Conservation (phyloP, 2,888 invertebrate species). For the Drosophila tripunctata region DNA sequence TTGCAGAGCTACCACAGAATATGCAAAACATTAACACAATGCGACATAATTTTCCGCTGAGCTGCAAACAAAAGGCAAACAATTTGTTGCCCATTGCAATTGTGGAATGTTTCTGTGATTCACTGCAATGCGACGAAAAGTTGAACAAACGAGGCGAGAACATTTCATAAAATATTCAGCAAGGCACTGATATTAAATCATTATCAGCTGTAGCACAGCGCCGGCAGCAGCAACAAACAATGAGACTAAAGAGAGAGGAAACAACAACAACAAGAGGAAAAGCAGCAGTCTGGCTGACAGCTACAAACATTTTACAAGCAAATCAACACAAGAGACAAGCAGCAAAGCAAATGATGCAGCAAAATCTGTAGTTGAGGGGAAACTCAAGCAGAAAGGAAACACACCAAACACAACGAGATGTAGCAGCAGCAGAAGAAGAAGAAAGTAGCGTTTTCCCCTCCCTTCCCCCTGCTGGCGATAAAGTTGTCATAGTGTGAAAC, state of each 20-base stretch:
- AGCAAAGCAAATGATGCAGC: constrained; percentile 59
- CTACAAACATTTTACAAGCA: constrained; percentile 69
- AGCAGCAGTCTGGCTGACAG: constrained; percentile 45
- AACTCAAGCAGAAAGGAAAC: not conserved
- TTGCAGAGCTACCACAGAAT: not conserved
- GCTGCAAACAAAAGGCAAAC: constrained; percentile 33
- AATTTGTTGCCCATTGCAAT: constrained; percentile 31
- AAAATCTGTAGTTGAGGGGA: constrained; percentile 34
- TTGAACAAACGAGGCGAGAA: constrained; percentile 35
- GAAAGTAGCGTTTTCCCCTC: not conserved
- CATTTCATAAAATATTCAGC: constrained; percentile 53
- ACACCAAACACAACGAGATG: constrained; percentile 12
- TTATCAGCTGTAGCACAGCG: constrained; percentile 39
- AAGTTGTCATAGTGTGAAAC: constrained; percentile 78
- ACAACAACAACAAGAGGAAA: constrained; percentile 8
- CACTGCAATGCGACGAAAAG: constrained; percentile 54
- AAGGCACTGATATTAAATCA: constrained; percentile 58
- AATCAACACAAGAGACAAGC: constrained; percentile 55
- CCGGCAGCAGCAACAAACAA: constrained; percentile 18
- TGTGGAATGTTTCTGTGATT: constrained; percentile 17
- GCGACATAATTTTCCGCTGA: constrained; percentile 45
- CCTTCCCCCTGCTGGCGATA: constrained; percentile 52
- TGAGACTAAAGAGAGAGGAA: not conserved
- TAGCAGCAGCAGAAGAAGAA: not conserved
- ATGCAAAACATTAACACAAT: constrained; percentile 31